A percentile compares a stretch with the other conserved stretches of the same genome.
Evolutionary conservation across 64 coral and sea anemone species (phyloP).

Genomic region (Hydrozoanthus tunicans): DNA sequence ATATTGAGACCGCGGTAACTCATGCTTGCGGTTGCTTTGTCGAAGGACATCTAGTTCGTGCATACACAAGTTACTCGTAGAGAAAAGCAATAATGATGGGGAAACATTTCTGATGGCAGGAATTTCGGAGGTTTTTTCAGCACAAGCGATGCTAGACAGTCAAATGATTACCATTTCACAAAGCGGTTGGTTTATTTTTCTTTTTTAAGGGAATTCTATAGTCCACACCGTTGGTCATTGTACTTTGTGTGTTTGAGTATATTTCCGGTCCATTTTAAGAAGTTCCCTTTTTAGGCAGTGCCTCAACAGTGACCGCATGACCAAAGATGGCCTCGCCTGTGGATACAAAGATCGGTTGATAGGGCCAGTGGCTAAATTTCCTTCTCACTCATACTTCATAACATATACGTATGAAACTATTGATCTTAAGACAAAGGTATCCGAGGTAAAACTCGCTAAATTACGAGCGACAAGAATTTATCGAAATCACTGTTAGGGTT

Average conservation of each 20-base stretch:
- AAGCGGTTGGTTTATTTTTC: constrained; percentile 20
- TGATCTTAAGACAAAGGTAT: too few relatives aligned
- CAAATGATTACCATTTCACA: constrained; percentile 61
- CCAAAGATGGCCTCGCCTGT: too few relatives aligned
- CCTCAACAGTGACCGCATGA: too few relatives aligned
- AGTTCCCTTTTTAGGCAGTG: too few relatives aligned
- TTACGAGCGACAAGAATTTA: too few relatives aligned
- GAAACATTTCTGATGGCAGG: constrained; percentile 56
- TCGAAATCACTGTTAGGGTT: too few relatives aligned
- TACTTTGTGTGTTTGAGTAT: neutral
- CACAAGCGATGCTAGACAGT: constrained; percentile 86
- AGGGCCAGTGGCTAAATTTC: too few relatives aligned
- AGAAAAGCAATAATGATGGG: neutral
- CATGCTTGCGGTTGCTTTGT: neutral
- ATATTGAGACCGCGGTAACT: constrained; percentile 15
- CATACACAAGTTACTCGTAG: constrained; percentile 28
- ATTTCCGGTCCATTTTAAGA: neutral
- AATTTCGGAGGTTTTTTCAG: constrained; percentile 72
- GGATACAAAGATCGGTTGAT: too few relatives aligned
- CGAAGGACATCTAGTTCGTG: constrained; percentile 3
- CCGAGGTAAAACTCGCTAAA: too few relatives aligned
- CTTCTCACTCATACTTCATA: too few relatives aligned
- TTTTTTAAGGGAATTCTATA: neutral
- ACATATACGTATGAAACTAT: too few relatives aligned
- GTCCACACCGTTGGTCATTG: neutral